Base-by-base conservation (phyloP, 1,140 invertebrate species). In the Drosophila nikananu region DNA sequence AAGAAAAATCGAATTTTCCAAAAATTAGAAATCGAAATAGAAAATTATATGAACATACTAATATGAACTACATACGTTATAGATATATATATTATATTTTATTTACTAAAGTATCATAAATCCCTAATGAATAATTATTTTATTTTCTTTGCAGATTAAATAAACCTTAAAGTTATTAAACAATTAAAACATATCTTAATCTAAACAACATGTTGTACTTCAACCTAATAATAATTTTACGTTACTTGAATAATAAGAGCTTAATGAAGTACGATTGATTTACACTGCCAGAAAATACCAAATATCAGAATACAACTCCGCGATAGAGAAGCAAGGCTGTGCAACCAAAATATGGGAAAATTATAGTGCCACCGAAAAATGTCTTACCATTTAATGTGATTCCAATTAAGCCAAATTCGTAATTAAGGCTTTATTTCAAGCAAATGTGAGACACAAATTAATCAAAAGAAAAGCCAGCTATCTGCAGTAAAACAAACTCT, bases 381-480 rank as follows among this genome's bases (percentile, higher is more conserved):
- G 39, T 72, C 39, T 62, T 35, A 46, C 41, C n/a, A 57, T 32
- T 48, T n/a, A 48, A 71, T 72, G 65, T 72, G 51, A 71, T 72
- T 25, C 41, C 32, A 72, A 48, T 48, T 48, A 57, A 58, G 51
- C 66, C 66, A 70, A 73, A 68, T 46, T 68, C 30, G 32, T 37
- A 55, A 46, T 68, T 68, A 41, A 68, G 35, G 61, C 60, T 39
- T 25, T 48, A 46, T 46, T 66, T 25, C 21, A 21, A 63, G 27
- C 8, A 27, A 52, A 6, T 19, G 41, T 42, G 13, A 46, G 12
- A 39, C 21, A 68, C n/a, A 64, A 62, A 48, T 21, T 17, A 30
- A 41, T 23, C 44, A 61, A 67, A 58, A 32, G 12, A 8, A 44
- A 17, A 23, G 5, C 21, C 2, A 58, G 10, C 25, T 23, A 15